phyloP scores from a whole-genome alignment of 2,797 vertebrate genomes.

The Antennarius maculatus region DNA sequence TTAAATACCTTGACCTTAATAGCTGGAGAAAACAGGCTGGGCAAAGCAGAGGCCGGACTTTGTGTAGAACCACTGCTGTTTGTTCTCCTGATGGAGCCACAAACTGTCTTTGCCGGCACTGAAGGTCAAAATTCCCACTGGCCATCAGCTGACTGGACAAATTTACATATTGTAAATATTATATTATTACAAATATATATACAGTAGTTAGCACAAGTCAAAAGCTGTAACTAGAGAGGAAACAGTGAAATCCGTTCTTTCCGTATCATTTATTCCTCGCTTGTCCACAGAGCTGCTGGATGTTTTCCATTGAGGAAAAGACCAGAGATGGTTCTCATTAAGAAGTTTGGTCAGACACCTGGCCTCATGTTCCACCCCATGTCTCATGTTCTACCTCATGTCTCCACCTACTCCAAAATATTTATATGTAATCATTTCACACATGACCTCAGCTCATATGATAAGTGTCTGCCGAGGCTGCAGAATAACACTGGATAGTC shows the following conservation, averaged over 20 bases:
- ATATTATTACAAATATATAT: too few relatives aligned
- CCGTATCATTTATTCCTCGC: background rate
- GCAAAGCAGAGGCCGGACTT: slow-evolving; percentile 31
- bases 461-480: slow-evolving; percentile 10
- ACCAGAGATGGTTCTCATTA: slow-evolving; percentile 26
- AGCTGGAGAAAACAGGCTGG: slow-evolving; percentile 28
- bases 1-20: slow-evolving; percentile 43
- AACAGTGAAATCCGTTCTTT: background rate
- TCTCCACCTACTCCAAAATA: slow-evolving; percentile 41
- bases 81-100: slow-evolving; percentile 14
- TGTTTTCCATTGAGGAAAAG: background rate
- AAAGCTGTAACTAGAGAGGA: background rate
- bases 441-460: slow-evolving; percentile 20
- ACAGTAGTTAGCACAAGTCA: background rate
- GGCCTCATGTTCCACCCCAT: slow-evolving; percentile 49
- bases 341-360: slow-evolving; percentile 48
- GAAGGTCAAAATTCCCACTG: slow-evolving; percentile 21
- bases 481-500: slow-evolving; percentile 1
- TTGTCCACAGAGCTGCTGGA: background rate
- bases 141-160: slow-evolving; percentile 2
- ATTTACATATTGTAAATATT: slow-evolving; percentile 3
- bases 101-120: slow-evolving; percentile 12
- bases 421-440: slow-evolving; percentile 59
- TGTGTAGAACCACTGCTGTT: slow-evolving; percentile 26
- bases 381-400: slow-evolving; percentile 43